These are phyloP conservation scores for Hemitrygon akajei DNA, from an alignment of 2,797 vertebrate species.

Conservation along the genomic window DNA sequence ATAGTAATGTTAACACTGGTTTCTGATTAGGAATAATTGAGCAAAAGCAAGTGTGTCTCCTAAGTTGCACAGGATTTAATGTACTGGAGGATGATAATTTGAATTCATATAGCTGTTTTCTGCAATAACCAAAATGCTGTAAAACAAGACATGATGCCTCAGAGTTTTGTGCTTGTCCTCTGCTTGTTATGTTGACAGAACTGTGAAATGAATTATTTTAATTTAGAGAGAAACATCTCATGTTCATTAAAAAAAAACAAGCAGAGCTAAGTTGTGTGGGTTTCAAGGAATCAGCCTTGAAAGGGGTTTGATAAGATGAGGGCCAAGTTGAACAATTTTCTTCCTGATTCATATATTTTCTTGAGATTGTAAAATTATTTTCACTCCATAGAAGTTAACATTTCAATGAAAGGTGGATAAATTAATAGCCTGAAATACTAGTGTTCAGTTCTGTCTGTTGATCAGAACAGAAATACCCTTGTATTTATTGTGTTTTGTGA, in stretches of 20 bases:
- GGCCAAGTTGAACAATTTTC: no score
- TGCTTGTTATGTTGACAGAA: background rate
- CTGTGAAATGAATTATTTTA: background rate
- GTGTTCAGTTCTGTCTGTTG: background rate
- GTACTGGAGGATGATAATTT: background rate
- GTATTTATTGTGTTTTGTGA: no score
- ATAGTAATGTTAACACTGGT: no score
- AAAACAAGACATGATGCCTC: background rate
- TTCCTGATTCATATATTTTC: no score
- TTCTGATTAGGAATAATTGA: background rate
- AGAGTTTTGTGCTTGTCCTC: background rate
- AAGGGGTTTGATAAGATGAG: no score
- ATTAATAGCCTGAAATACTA: no score
- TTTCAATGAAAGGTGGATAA: background rate
- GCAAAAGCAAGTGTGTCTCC: background rate
- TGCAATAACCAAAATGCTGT: background rate
- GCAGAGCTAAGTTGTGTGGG: no score
- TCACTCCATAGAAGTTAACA: background rate
- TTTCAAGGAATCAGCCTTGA: no score
- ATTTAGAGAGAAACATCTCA: background rate
- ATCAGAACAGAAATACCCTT: background rate
- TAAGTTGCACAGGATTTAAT: background rate
- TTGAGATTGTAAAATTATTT: no score
- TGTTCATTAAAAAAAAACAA: background rate
- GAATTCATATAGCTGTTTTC: background rate